phyloP scores from a whole-genome alignment of 2,113 vertebrate species.

The Mesoclemmys tuberculata region DNA sequence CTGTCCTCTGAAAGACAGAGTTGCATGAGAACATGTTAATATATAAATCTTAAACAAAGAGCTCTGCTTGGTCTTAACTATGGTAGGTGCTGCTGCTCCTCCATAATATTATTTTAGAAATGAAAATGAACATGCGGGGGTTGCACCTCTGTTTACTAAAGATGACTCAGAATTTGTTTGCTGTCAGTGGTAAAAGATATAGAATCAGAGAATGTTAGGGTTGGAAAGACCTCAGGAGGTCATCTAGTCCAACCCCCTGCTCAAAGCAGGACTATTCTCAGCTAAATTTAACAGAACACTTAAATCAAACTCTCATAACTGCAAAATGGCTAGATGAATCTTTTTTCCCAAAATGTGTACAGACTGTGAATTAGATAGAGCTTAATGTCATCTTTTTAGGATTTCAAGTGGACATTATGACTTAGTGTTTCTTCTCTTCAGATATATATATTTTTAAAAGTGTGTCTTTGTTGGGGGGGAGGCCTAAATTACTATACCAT shows the following conservation, averaged over 20 bases:
- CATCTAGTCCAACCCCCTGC: too few species aligned
- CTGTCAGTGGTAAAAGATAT: background rate
- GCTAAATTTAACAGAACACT: background rate
- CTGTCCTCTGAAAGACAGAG: background rate
- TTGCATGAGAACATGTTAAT: background rate
- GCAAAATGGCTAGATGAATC: background rate
- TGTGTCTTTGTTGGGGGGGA: background rate
- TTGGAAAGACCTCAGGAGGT: too few species aligned
- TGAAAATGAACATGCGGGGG: fast-evolving
- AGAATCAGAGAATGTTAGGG: too few species aligned
- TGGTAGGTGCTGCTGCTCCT: background rate
- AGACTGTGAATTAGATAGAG: background rate
- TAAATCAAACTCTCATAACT: background rate
- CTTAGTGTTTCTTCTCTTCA: background rate
- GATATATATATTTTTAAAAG: background rate
- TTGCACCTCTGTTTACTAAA: background rate
- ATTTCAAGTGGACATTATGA: background rate
- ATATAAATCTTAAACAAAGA: background rate
- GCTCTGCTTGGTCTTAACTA: background rate
- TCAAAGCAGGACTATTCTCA: too few species aligned
- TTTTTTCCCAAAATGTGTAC: background rate
- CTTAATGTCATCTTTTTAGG: background rate
- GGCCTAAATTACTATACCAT: background rate
- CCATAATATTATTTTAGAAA: background rate
- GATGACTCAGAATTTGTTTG: background rate